phyloP scores from a whole-genome alignment of 2,888 invertebrate species.

The Synanthedon myopaeformis region DNA sequence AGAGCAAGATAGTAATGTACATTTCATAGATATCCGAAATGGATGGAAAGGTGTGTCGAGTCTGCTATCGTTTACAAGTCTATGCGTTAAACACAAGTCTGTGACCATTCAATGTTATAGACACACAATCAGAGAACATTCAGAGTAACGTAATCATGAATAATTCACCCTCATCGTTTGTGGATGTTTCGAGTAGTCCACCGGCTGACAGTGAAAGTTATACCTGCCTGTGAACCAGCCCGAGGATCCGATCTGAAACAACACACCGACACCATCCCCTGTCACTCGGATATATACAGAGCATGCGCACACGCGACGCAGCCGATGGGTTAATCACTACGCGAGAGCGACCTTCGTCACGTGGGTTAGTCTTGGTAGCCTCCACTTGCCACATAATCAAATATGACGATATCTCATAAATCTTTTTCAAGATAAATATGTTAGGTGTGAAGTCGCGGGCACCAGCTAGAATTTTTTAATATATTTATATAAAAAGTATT shows the following conservation, averaged over 20 bases:
- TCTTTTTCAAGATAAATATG: too few relatives aligned
- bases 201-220: conserved; percentile 95
- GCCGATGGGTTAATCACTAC: not conserved
- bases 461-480: too few relatives aligned
- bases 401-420: too few relatives aligned
- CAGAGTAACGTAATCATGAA: conserved; percentile 14
- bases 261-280: conserved; percentile 60
- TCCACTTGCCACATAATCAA: too few relatives aligned
- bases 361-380: too few relatives aligned
- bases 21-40: too few relatives aligned
- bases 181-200: conserved; percentile 93
- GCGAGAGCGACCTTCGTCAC: not conserved
- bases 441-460: too few relatives aligned
- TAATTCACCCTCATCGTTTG: conserved; percentile 90
- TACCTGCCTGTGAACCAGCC: conserved; percentile 97
- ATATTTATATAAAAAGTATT: too few relatives aligned
- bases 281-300: conserved; percentile 28
- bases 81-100: not conserved
- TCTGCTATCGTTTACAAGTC: too few relatives aligned
- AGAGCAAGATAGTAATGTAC: too few relatives aligned
- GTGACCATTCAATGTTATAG: not conserved
- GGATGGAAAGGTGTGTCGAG: too few relatives aligned
- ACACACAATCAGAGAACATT: not conserved
- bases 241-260: conserved; percentile 87
- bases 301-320: not conserved